Percentiles rank a stretch among this genome's conserved stretches.
Conservation (phyloP, 1,140 invertebrate species). For the Bombus waltoni region DNA sequence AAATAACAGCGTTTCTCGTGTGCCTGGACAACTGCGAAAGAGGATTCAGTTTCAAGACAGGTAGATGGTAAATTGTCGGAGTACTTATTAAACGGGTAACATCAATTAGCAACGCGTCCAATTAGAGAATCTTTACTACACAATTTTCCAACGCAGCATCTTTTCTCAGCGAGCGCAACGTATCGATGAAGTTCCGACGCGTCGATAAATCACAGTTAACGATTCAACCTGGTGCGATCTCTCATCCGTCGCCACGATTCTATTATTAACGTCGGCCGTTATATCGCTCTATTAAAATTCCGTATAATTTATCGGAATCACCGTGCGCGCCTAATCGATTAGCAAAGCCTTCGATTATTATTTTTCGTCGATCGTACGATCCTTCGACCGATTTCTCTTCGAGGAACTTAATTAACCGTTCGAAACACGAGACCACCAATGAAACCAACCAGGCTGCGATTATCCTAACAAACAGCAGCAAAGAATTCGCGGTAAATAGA, state of each 20-base stretch:
- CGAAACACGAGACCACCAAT: too few species aligned
- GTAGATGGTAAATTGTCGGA: not conserved
- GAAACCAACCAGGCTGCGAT: not conserved
- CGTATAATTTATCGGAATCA: conserved; percentile 19
- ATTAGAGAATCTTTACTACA: conserved; percentile 5
- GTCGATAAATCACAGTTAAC: conserved; percentile 36
- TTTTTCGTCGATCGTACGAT: not conserved
- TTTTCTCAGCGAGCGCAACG: not conserved
- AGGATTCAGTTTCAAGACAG: not conserved
- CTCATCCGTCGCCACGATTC: conserved; percentile 5
- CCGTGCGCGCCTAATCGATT: not conserved
- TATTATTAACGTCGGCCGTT: conserved; percentile 28
- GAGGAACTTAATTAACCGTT: not conserved
- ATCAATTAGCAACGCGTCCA: conserved; percentile 1
- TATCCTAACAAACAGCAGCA: too few species aligned
- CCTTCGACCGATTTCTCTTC: too few species aligned
- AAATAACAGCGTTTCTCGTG: too few species aligned
- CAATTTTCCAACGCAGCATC: not conserved
- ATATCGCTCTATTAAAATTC: conserved; percentile 30
- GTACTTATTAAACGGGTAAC: not conserved
- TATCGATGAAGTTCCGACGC: not conserved
- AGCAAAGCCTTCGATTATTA: not conserved
- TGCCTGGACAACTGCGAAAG: too few species aligned
- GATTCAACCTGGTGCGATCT: conserved; percentile 20
- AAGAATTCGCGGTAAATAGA: not conserved